A percentile compares a stretch with the other conserved stretches of the same genome.
Conservation (phyloP, 2,888 invertebrate species). For the Lysandra coridon region DNA sequence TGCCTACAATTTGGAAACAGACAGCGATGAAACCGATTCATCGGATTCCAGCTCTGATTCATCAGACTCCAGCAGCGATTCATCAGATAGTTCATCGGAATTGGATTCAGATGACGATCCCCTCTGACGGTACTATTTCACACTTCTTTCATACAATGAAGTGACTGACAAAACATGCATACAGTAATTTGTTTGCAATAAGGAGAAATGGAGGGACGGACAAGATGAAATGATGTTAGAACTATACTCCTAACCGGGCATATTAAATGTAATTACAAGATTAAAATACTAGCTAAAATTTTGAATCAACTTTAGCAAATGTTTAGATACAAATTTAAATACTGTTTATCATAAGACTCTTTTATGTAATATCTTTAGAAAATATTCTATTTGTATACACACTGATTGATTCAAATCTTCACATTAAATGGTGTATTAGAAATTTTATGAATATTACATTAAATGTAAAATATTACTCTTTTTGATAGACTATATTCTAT, state of each 20-base stretch:
- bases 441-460: background rate
- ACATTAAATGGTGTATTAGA: background rate
- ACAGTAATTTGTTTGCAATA: background rate
- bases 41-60: slow-evolving; percentile 52
- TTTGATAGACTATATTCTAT: background rate
- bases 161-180: slow-evolving; percentile 9
- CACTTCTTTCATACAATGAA: slow-evolving; percentile 27
- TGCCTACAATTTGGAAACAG: slow-evolving; percentile 34
- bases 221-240: background rate
- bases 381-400: background rate
- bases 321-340: background rate
- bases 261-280: background rate
- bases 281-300: background rate
- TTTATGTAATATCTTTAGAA: background rate
- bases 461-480: background rate
- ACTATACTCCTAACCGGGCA: background rate
- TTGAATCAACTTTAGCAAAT: background rate
- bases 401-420: background rate
- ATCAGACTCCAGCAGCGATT: slow-evolving; percentile 46
- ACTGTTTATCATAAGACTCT: background rate
- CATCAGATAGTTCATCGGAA: slow-evolving; percentile 53
- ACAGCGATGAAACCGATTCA: slow-evolving; percentile 53
- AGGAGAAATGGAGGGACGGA: background rate
- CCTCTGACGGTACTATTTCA: slow-evolving; percentile 43
- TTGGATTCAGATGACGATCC: slow-evolving; percentile 71